Base-by-base conservation (phyloP, 23 tunicate species). In the Phallusia fumigata region DNA sequence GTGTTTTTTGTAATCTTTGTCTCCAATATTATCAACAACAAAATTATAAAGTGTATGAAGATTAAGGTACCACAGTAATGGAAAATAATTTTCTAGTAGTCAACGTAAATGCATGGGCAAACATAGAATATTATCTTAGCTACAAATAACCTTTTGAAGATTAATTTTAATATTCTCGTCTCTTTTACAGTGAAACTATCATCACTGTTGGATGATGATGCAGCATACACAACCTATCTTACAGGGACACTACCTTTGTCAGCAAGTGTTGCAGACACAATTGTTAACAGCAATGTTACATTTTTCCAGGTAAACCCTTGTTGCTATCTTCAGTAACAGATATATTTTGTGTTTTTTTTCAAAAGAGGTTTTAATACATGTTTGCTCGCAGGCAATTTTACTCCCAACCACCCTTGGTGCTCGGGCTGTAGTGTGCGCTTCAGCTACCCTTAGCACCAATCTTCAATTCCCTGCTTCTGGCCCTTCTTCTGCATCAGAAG, bases 301-400 rank as follows among this genome's bases (percentile, higher is more conserved):
- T 31, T 74, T 28, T 52, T 30, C 15, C 90, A 87, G 85, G 90
- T 65, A 69, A 19, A 53, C 31, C 35, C 0, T 58, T 58, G 69
- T 6, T 21, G 47, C 47, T 40, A 10, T 40, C 47, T 40, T 40
- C 10, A 40, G 47, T 3, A 40, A 58, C 69, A 58, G 26, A 1
- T 1, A 1, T 24, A 21, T 1, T 6, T 21, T 75, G 45, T n/a
- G 22, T 65, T 58, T 40, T 40, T 30, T 72, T 65, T 86, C n/a
- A n/a, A n/a, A n/a, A n/a, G n/a, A n/a, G n/a, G n/a, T n/a, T n/a
- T n/a, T n/a, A n/a, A n/a, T n/a, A n/a, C n/a, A n/a, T n/a, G n/a
- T n/a, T n/a, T n/a, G n/a, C n/a, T n/a, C n/a, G 35, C 78, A 86
- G 89, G 89, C 78, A 19, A n/a, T 64, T 65, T 64, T n/a, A 45